Conservation (phyloP, 2,888 invertebrate genomes). For the Anthophora plumipes region DNA sequence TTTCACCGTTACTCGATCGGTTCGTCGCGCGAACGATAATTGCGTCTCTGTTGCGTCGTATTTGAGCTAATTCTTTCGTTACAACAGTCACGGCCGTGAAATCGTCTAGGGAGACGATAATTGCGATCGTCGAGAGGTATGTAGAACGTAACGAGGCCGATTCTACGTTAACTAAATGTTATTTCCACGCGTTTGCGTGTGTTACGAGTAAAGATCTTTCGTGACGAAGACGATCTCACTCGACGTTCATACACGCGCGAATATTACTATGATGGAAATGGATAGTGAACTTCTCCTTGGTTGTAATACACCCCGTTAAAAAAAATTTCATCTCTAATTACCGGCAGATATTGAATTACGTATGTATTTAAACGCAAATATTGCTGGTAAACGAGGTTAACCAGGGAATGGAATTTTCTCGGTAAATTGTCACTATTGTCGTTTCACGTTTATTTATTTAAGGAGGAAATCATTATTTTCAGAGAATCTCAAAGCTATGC, state of each 20-base stretch:
- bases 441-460: not conserved
- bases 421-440: not conserved
- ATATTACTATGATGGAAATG: conserved; percentile 23
- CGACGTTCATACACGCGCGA: conserved; percentile 21
- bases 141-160: conserved; percentile 2
- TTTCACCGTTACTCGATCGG: not conserved
- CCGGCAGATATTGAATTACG: not conserved
- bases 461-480: too few relatives aligned
- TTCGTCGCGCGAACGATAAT: not conserved
- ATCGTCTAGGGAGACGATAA: conserved; percentile 7
- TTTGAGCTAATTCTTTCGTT: not conserved
- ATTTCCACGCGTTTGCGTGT: conserved; percentile 28
- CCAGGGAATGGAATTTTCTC: conserved; percentile 4
- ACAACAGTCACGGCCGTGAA: conserved; percentile 6
- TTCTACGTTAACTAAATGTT: conserved; percentile 29
- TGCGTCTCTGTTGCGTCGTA: not conserved
- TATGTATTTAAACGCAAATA: not conserved
- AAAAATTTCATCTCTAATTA: conserved; percentile 11
- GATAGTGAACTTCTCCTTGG: not conserved
- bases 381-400: not conserved
- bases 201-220: conserved; percentile 10
- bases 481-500: too few relatives aligned
- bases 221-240: conserved; percentile 33
- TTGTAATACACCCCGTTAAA: not conserved
- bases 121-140: not conserved